Evolutionary conservation across 2,888 invertebrate genomes (phyloP).

Genomic region (Thecocarcelia acutangulata): DNA sequence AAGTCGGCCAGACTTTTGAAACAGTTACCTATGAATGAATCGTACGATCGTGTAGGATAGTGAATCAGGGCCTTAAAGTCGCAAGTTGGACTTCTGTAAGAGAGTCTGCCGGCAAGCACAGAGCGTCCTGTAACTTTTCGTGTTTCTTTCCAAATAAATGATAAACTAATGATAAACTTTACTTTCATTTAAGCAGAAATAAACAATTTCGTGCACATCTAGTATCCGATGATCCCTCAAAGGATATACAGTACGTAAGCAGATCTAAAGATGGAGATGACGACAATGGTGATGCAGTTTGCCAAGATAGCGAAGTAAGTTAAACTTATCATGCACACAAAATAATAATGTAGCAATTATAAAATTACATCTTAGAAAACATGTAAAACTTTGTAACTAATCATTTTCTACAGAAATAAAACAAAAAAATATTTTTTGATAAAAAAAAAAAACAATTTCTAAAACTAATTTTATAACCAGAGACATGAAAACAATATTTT

Average conservation of each 20-base stretch:
- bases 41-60: too few relatives aligned
- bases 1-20: too few relatives aligned
- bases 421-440: constrained; percentile 4
- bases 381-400: constrained; percentile 74
- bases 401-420: constrained; percentile 55
- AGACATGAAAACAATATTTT: constrained; percentile 28
- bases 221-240: constrained; percentile 85
- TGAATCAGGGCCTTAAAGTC: too few relatives aligned
- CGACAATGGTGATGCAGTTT: constrained; percentile 74
- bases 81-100: too few relatives aligned
- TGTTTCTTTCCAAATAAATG: too few relatives aligned
- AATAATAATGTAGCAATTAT: constrained; percentile 24
- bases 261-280: constrained; percentile 74
- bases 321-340: constrained; percentile 12
- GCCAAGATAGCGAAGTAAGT: constrained; percentile 80
- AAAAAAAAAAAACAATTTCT: constrained; percentile 33
- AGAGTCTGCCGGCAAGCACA: too few relatives aligned
- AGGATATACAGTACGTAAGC: constrained; percentile 81
- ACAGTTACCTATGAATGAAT: too few relatives aligned
- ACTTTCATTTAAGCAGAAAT: constrained; percentile 82
- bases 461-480: constrained; percentile 46
- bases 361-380: constrained; percentile 23
- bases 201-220: constrained; percentile 89
- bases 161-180: too few relatives aligned
- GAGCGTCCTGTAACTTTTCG: too few relatives aligned